Evolutionary conservation across 1,140 invertebrate species (phyloP).

Genomic region (Calliphora vicina): DNA sequence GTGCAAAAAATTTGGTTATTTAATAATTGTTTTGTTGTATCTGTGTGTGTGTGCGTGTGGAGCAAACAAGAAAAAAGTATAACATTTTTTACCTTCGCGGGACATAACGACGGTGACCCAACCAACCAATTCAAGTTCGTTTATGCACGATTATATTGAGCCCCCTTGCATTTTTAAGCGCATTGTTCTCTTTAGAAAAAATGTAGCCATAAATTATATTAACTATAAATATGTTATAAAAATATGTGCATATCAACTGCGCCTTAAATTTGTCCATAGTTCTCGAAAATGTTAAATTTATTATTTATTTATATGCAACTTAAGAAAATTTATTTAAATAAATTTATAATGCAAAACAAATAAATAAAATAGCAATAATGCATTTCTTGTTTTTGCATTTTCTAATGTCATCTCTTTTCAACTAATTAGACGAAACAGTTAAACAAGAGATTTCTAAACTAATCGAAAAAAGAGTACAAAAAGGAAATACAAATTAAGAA

Average conservation of each 20-base stretch:
- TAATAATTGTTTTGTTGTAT: conserved; percentile 3
- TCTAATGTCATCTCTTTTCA: conserved; percentile 21
- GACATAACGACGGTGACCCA: conserved; percentile 31
- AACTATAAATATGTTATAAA: neutral
- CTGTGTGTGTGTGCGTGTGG: neutral
- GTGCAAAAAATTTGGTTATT: conserved; percentile 20
- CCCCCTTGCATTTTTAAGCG: conserved; percentile 17
- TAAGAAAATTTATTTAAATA: neutral
- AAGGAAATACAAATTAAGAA: neutral
- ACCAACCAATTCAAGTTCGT: conserved; percentile 29
- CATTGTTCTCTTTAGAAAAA: conserved; percentile 17
- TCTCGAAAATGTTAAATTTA: neutral
- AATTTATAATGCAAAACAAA: neutral
- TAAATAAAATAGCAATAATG: neutral
- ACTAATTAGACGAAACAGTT: conserved; percentile 18
- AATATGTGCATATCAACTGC: neutral
- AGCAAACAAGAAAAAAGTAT: conserved; percentile 22
- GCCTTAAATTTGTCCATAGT: neutral
- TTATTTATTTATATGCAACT: neutral
- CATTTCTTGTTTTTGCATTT: conserved; percentile 1
- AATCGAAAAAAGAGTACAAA: neutral
- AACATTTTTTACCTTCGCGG: conserved; percentile 34
- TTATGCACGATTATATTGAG: conserved; percentile 30
- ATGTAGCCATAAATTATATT: neutral
- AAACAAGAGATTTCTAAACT: neutral